Evolutionary conservation across 2,797 vertebrate genomes (phyloP), one percentile per base, ranked within the genome.

Genomic region (Microctenopoma stevenorrisi): DNA sequence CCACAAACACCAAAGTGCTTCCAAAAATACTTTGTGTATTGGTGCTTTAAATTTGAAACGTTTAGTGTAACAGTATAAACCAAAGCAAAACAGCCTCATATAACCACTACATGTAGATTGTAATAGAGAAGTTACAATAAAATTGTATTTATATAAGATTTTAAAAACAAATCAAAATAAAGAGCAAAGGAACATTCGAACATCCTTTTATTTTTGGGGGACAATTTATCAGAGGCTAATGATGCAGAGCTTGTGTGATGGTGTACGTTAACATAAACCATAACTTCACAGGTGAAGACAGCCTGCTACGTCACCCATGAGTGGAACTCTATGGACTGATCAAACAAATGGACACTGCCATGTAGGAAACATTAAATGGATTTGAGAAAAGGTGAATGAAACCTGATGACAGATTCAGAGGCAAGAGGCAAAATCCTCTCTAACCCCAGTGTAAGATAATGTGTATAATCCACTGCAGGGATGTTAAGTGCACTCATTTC

Each of bases 401-500:
- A 83, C 63, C 61, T 53, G 59, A 83, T 82, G 83, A 87, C 66
- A 77, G 80, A 91, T 77, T 89, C 59, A 16, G 59, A 69, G 78
- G 74, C 53, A 63, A 40, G 68, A 86, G 69, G 67, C 82, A 74
- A 77, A 79, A 88, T 83, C 86, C 72, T 88, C 84, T 86, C 65
- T 35, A 88, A 90, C 85, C 82, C 83, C 46, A 43, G 84, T 81
- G 87, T 84, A 85, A 85, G 82, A 89, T 88, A 90, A 89, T 88
- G 88, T 86, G 83, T 78, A 89, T 90, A 90, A 91, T 91, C 89
- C 90, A 89, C 89, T 92, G 87, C 84, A 77, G 86, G 82, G 90
- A 92, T 85, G 88, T 91, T 92, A 94, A 95, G 89, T 93, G 92
- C 91, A 91, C 91, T 94, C 87, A 93, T 94, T 93, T 93, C 92